Evolutionary conservation across 2,888 invertebrate species (phyloP), one percentile per base, ranked within the genome.

Genomic region (Galeopsomyia nigrocyanea): DNA sequence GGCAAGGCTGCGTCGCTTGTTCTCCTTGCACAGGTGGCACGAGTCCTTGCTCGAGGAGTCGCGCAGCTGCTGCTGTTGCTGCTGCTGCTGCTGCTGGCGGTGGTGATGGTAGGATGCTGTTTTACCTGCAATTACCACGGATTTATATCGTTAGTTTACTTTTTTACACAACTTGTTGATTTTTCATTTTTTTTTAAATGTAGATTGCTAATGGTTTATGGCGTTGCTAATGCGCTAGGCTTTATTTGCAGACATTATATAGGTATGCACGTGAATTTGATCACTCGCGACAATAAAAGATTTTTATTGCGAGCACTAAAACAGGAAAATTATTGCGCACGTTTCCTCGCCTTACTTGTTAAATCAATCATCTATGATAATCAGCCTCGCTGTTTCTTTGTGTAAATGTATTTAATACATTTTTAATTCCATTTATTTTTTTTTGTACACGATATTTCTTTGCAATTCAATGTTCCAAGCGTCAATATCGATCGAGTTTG

Each of bases 21-120:
- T 88, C 77, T 89, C 89, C 74, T 88, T 88, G 80, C 89, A 89
- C 71, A 89, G 87, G 16, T 88, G 87, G 70, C 89, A 89, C 47
- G 86, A 84, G 73, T 87, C 87, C 75, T 87, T 88, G 47, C 63
- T 63, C 56, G 61, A 14, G 14, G 63, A 5, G 62, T 78, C 79
- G 65, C 79, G 80, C 76, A 10, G 39, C 13, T 84, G 82, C 50
- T 84, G 82, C 2, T 85, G 80, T 72, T 87, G 85, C 26, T 83
- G 77, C 75, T 84, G 85, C 60, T 63, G 67, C 69, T 84, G 83
- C 57, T 82, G 81, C 73, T 87, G 80, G n/a, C 78, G 78, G 31
- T 78, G 79, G 6, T 70, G 68, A 10, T 80, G 79, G 19, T 80
- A 77, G 58, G 75, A 75, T 9, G 78, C 72, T 0, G 79, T 77